Conservation (phyloP, 2,113 vertebrate genomes). For the Gulo gulo region DNA sequence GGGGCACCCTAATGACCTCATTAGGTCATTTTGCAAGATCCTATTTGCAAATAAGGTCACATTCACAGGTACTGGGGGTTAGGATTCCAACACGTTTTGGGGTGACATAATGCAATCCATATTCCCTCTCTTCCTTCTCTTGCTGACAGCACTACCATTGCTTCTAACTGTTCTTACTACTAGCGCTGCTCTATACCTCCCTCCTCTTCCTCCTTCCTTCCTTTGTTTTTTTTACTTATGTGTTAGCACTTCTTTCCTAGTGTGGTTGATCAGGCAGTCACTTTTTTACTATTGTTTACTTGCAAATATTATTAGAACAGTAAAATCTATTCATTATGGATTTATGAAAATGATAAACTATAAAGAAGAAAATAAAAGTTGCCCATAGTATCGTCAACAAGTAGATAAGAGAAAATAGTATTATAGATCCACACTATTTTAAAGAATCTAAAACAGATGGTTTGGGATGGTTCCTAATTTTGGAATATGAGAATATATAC, state of each 20-base stretch:
- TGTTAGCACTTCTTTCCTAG: background rate
- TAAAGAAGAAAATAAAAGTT: background rate
- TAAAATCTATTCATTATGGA: background rate
- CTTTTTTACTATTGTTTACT: background rate
- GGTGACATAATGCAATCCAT: background rate
- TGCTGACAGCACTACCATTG: background rate
- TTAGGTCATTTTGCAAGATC: background rate
- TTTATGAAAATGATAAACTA: background rate
- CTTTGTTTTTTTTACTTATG: background rate
- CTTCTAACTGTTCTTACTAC: background rate
- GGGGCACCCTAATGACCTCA: background rate
- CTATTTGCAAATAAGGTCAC: background rate
- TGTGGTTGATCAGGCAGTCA: background rate
- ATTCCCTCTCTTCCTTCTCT: background rate
- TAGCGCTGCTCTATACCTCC: background rate
- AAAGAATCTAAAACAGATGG: background rate
- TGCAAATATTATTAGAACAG: background rate
- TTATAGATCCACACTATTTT: background rate
- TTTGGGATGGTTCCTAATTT: background rate
- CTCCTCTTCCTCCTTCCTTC: background rate
- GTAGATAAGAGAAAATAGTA: background rate
- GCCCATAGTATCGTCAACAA: background rate
- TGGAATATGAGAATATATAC: background rate
- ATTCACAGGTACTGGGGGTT: background rate
- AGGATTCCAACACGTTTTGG: background rate